Evolutionary conservation across 2,797 vertebrate genomes (phyloP).

Genomic region (Helicolenus hilgendorfi): DNA sequence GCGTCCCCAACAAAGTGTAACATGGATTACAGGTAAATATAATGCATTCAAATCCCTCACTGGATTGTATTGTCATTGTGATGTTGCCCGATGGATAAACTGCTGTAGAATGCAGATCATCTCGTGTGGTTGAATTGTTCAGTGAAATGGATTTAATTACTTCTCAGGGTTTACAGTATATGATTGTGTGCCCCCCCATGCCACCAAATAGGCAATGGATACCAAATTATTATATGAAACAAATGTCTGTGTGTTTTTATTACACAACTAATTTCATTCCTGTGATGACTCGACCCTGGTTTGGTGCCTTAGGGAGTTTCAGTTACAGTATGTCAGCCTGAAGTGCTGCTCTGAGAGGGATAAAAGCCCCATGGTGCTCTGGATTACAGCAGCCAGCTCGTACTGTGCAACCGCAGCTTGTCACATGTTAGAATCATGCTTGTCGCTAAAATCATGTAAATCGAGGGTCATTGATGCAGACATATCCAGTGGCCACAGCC

Average conservation of each 20-base stretch:
- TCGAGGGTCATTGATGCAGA: constrained; percentile 11
- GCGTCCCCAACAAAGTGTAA: constrained; percentile 39
- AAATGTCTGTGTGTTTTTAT: constrained; percentile 34
- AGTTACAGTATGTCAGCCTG: constrained; percentile 40
- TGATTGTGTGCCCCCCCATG: background rate
- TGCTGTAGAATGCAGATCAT: background rate
- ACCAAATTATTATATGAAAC: constrained; percentile 30
- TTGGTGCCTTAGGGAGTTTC: constrained; percentile 30
- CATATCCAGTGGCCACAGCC: constrained; percentile 3
- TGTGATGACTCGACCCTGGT: constrained; percentile 19
- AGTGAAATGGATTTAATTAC: constrained; percentile 11
- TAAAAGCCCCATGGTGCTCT: constrained; percentile 39
- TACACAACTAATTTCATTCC: constrained; percentile 36
- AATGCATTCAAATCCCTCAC: constrained; percentile 12
- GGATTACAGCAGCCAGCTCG: constrained; percentile 43
- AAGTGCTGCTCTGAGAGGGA: constrained; percentile 62
- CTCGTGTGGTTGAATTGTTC: constrained; percentile 6
- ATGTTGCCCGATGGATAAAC: constrained; percentile 6
- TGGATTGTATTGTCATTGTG: background rate
- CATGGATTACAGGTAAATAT: constrained; percentile 33
- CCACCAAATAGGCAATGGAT: constrained; percentile 5
- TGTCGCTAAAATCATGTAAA: constrained; percentile 18
- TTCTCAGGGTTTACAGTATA: constrained; percentile 26
- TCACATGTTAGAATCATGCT: constrained; percentile 25
- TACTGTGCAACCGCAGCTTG: constrained; percentile 21